phyloP scores from a whole-genome alignment of 2,888 invertebrate genomes.

The Pachydiplax longipennis region DNA sequence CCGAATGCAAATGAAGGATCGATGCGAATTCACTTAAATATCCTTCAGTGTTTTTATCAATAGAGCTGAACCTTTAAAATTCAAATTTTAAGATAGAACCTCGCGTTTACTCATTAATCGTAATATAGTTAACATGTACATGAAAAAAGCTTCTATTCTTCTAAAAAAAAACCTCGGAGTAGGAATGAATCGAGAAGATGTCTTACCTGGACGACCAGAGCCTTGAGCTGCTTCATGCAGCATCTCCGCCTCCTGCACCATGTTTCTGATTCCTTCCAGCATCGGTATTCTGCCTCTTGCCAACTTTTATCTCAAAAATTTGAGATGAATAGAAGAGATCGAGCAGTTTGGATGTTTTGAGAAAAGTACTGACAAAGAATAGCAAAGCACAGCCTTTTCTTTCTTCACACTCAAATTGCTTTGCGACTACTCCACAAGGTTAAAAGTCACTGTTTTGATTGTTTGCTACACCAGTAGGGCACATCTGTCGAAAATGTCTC shows the following conservation, averaged over 20 bases:
- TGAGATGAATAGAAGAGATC: background rate
- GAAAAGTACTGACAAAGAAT: background rate
- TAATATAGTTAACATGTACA: too few relatives aligned
- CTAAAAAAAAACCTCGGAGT: background rate
- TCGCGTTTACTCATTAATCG: too few relatives aligned
- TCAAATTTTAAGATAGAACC: too few relatives aligned
- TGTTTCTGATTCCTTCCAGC: conserved; percentile 31
- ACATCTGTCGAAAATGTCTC: background rate
- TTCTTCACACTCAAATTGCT: background rate
- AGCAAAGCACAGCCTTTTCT: background rate
- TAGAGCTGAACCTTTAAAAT: too few relatives aligned
- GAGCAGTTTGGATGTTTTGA: background rate
- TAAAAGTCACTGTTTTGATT: background rate
- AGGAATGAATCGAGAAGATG: background rate
- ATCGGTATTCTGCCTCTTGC: background rate
- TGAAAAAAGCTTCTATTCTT: too few relatives aligned
- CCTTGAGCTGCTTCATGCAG: conserved; percentile 32
- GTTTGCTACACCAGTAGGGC: background rate
- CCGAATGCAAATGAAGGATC: too few relatives aligned
- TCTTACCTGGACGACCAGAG: conserved; percentile 12
- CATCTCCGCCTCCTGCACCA: conserved; percentile 36
- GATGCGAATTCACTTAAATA: too few relatives aligned
- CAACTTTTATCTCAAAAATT: background rate
- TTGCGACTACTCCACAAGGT: background rate
- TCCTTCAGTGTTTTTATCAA: too few relatives aligned